phyloP scores from a whole-genome alignment of 2,888 invertebrate genomes.

The Eurytoma adleriae region DNA sequence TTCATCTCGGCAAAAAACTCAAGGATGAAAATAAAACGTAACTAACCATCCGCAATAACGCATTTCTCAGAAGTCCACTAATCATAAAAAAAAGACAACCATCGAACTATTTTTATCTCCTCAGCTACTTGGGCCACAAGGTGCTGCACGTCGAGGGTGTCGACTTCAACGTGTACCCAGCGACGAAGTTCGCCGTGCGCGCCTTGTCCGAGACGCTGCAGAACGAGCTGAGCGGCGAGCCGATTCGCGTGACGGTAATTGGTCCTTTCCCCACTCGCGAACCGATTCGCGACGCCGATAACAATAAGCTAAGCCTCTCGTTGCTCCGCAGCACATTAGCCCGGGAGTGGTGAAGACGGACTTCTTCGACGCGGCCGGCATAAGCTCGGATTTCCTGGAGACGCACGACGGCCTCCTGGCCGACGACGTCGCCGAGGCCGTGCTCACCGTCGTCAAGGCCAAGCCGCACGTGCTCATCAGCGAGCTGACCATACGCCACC shows the following conservation, averaged over 20 bases:
- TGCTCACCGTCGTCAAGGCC: slow-evolving; percentile 71
- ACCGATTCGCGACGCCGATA: no score
- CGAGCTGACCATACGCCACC: slow-evolving; percentile 61
- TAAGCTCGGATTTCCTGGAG: slow-evolving; percentile 16
- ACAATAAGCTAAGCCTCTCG: no score
- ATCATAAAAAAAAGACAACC: no score
- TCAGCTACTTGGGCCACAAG: slow-evolving; percentile 39
- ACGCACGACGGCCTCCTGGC: slow-evolving; percentile 63
- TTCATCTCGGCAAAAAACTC: no score
- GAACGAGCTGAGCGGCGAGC: slow-evolving; percentile 76
- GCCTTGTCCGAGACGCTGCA: slow-evolving; percentile 79
- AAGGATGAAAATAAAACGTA: no score
- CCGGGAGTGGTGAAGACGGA: slow-evolving; percentile 44
- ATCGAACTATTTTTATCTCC: no score
- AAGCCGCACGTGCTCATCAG: slow-evolving; percentile 70
- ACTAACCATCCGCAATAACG: neutral
- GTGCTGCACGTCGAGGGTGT: slow-evolving; percentile 20
- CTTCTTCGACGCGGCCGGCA: slow-evolving; percentile 27
- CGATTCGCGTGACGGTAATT: slow-evolving; percentile 63
- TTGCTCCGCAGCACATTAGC: slow-evolving; percentile 41
- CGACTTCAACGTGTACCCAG: slow-evolving; percentile 77
- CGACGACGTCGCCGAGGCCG: slow-evolving; percentile 74
- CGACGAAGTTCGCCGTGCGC: slow-evolving; percentile 79
- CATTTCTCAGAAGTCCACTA: neutral
- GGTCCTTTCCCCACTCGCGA: neutral